phyloP scores from a whole-genome alignment of 2,797 vertebrate genomes.

The Poecilia velifera region DNA sequence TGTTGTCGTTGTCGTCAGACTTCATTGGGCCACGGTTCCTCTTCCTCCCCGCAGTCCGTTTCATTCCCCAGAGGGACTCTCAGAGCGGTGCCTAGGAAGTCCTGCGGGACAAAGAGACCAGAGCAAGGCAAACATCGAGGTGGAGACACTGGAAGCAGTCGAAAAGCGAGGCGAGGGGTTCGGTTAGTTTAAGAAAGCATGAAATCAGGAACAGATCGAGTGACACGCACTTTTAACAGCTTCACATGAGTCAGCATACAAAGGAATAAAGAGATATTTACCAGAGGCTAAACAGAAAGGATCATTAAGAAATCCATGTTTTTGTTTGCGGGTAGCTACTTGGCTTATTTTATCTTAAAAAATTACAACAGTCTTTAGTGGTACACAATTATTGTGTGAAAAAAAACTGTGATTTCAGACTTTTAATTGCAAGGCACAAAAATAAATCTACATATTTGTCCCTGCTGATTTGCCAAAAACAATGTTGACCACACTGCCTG shows the following conservation, averaged over 20 bases:
- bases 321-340: background rate
- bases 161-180: slow-evolving; percentile 29
- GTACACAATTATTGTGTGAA: background rate
- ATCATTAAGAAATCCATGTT: background rate
- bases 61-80: slow-evolving; percentile 37
- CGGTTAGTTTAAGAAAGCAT: slow-evolving; percentile 25
- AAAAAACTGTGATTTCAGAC: slow-evolving; percentile 1
- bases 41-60: slow-evolving; percentile 38
- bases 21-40: slow-evolving; percentile 43
- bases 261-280: background rate
- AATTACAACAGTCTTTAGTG: background rate
- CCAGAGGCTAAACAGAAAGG: background rate
- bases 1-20: slow-evolving; percentile 34
- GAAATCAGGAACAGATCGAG: slow-evolving; percentile 14
- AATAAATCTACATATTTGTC: background rate
- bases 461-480: background rate
- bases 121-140: slow-evolving; percentile 61
- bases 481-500: background rate
- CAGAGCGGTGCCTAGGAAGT: slow-evolving; percentile 36
- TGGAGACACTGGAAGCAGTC: slow-evolving; percentile 40
- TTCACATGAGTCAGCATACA: background rate
- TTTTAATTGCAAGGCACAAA: background rate
- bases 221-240: background rate
- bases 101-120: slow-evolving; percentile 44
- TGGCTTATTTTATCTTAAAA: background rate